Percentiles rank a stretch among this genome's conserved stretches.
These are phyloP conservation scores for Bagarius yarrelli DNA, from an alignment of 2,113 vertebrate species.

Conservation along the genomic window DNA sequence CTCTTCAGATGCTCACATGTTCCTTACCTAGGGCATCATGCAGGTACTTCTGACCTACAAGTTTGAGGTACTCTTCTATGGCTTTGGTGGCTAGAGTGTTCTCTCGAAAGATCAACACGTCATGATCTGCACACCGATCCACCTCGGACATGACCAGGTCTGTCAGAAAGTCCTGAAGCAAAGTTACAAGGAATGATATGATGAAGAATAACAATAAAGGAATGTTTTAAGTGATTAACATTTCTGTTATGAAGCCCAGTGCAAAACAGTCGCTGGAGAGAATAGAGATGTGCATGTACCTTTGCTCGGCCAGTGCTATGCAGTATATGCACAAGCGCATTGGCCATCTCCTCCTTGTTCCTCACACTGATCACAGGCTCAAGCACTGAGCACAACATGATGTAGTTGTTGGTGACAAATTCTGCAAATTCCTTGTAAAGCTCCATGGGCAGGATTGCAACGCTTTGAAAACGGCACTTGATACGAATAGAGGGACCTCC, in stretches of 20 bases:
- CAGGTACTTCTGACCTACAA: conserved; percentile 95
- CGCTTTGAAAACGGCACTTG: conserved; percentile 91
- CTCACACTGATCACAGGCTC: conserved; percentile 94
- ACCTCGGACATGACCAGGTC: conserved; percentile 97
- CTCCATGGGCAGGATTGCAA: conserved; percentile 95
- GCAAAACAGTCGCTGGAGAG: neutral
- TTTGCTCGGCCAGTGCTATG: conserved; percentile 94
- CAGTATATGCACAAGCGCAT: conserved; percentile 93
- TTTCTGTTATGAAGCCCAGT: neutral
- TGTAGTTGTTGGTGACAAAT: conserved; percentile 91
- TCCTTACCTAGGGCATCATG: conserved; percentile 90
- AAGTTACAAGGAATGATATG: neutral
- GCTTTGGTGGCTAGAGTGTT: conserved; percentile 96
- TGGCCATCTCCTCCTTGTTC: conserved; percentile 96
- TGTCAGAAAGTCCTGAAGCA: conserved; percentile 87
- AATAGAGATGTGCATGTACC: conserved; percentile 66
- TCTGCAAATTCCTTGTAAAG: conserved; percentile 98
- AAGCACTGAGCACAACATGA: conserved; percentile 88
- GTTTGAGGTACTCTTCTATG: conserved; percentile 93
- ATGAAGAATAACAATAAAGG: neutral
- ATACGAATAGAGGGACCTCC: conserved; percentile 91
- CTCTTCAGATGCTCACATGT: neutral
- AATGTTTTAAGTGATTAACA: neutral
- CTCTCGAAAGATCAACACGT: conserved; percentile 95
- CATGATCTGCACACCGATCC: conserved; percentile 91